Evolutionary conservation across 2,113 vertebrate genomes (phyloP).

Genomic region (Sporophila hypoxantha): DNA sequence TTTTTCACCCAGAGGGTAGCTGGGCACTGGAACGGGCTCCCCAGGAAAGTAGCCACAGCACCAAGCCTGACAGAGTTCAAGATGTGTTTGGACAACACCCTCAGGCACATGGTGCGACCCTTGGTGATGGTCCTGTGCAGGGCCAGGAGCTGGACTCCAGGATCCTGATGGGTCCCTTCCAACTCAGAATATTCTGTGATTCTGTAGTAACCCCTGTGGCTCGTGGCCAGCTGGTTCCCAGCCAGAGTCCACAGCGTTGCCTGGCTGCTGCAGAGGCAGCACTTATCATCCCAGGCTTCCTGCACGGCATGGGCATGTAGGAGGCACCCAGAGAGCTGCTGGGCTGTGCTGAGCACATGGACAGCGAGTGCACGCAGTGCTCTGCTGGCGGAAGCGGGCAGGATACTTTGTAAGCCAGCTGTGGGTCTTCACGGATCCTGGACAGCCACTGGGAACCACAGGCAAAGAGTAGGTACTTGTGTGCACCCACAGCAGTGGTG

Average conservation of each 20-base stretch:
- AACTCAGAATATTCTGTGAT: neutral
- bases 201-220: neutral
- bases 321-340: neutral
- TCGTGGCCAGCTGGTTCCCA: rapidly evolving
- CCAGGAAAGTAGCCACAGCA: neutral
- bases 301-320: rapidly evolving
- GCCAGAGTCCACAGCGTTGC: neutral
- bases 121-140: neutral
- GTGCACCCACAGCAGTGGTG: rapidly evolving
- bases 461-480: rapidly evolving
- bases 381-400: neutral
- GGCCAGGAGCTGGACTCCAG: neutral
- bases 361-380: rapidly evolving
- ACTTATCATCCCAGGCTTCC: neutral
- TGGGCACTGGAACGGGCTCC: neutral
- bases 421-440: too few species aligned
- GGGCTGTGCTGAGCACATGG: neutral
- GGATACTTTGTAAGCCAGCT: neutral
- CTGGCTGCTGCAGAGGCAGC: neutral
- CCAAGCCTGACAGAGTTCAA: neutral
- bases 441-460: rapidly evolving
- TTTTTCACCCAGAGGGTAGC: neutral
- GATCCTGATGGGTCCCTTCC: neutral
- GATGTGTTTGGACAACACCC: neutral
- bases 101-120: neutral